Evolutionary conservation across 1,140 invertebrate genomes (phyloP), one percentile per base, ranked within the genome.

Genomic region (Galleria mellonella): DNA sequence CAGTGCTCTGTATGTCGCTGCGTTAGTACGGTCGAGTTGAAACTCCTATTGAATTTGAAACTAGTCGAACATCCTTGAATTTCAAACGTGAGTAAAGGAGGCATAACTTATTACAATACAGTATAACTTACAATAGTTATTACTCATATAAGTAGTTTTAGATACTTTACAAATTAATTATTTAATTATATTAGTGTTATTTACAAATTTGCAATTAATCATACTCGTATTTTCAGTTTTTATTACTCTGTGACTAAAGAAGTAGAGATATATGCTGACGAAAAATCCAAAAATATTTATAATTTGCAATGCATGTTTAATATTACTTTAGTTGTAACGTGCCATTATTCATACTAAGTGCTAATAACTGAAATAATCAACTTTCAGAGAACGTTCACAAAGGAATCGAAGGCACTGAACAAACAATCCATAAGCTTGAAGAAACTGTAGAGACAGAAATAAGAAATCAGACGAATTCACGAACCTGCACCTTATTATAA

Each of bases 401-500:
- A 62, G 75, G 79, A 29, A 62, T 83, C 7, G 74, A 76, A n/a
- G 62, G 30, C 10, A 67, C 73, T 0, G 79, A 81, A 36, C 69
- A 83, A 32, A 58, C 67, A 13, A 59, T 83, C 11, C 74, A 86
- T 52, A 82, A 72, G 51, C 49, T 81, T 9, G 79, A 83, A 50
- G 76, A 83, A 42, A 73, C 71, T 13, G 66, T 83, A 0, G 78
- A 86, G 46, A 83, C 77, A 6, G 74, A 86, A 50, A 73, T 83
- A 31, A 58, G 72, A 36, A 86, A 83, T 43, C 77, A 83, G 47
- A 84, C 79, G 1, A 83, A 79, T 51, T 85, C 79, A 32, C 53
- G 76, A 63, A 79, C 82, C 1, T 85, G 79, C 76, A 81, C 68
- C 28, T 75, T 85, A 64, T 66, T 85, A 65, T 85, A 82, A 73